Evolutionary conservation across 1,140 invertebrate species (phyloP), one percentile per base, ranked within the genome.

Genomic region (Heliothis virescens): DNA sequence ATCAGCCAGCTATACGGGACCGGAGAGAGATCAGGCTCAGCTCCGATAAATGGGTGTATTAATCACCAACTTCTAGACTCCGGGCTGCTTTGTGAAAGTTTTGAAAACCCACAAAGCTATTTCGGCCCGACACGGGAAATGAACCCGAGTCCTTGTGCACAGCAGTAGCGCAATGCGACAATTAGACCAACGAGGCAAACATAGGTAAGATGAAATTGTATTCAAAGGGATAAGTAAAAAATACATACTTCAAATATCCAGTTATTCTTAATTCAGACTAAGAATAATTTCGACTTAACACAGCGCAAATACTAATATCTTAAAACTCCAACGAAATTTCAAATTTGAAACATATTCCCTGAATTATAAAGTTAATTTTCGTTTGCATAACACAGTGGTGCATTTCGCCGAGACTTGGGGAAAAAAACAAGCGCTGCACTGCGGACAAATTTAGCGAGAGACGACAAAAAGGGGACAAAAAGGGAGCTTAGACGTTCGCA

Each of bases 371-470:
- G 79, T 13, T 7, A 50, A 11, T 81, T 82, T 81, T 82, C 79
- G 73, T 67, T 65, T 77, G 78, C 21, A 74, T 48, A 34, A 59
- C 71, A 62, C 71, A 69, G 57, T 82, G 80, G 73, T 82, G 77
- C 83, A 79, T 60, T 69, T 50, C 77, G 77, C 47, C 69, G 47
- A 48, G 21, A 53, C 50, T 48, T 15, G 50, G 52, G 59, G 55
- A 83, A 82, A 83, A 85, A 86, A 87, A 85, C 21, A 21, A 60
- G 59, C 76, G 57, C 60, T 84, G 83, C 77, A 86, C 82, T 86
- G 90, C 88, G 83, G 86, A 85, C 87, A 89, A 91, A 90, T 91
- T 90, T 89, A 91, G 88, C 85, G 81, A 79, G 84, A 85, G 86
- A 82, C 83, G 83, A 67, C 41, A 81, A 78, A 85, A 85, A 85